Evolutionary conservation across 2,113 vertebrate genomes (phyloP).

Genomic region (Stomatorhinus ivindoensis): DNA sequence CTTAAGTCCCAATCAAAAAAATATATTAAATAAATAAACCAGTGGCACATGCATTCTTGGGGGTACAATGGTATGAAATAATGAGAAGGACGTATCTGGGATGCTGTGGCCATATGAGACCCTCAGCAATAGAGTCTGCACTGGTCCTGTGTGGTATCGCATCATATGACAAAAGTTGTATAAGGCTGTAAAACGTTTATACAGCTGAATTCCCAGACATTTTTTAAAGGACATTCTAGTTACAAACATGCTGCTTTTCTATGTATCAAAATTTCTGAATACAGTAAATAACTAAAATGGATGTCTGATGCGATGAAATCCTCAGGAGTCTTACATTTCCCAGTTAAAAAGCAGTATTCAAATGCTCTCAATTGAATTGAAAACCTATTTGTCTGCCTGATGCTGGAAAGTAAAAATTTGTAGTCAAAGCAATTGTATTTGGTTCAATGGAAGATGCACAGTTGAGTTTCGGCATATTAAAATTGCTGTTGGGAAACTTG

Average conservation of each 20-base stretch:
- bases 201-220: not conserved
- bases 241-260: not conserved
- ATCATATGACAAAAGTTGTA: not conserved
- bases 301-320: not conserved
- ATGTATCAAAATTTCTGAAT: not conserved
- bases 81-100: not conserved
- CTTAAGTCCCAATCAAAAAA: not conserved
- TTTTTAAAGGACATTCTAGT: not conserved
- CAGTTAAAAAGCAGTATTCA: not conserved
- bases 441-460: not conserved
- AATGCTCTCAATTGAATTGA: not conserved
- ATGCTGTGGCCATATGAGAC: not conserved
- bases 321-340: not conserved
- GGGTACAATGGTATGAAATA: not conserved
- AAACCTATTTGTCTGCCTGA: not conserved
- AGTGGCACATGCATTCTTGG: not conserved
- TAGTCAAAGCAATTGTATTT: not conserved
- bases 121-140: not conserved
- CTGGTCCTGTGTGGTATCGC: not conserved
- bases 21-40: not conserved
- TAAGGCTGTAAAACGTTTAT: not conserved
- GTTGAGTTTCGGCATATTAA: not conserved
- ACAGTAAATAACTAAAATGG: not conserved
- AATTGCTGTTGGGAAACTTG: not conserved
- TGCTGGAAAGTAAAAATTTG: not conserved